Percentiles rank a stretch among this genome's conserved stretches.
These are phyloP conservation scores for Teleiodes luculella DNA, from an alignment of 2,888 invertebrate species.

Conservation along the genomic window DNA sequence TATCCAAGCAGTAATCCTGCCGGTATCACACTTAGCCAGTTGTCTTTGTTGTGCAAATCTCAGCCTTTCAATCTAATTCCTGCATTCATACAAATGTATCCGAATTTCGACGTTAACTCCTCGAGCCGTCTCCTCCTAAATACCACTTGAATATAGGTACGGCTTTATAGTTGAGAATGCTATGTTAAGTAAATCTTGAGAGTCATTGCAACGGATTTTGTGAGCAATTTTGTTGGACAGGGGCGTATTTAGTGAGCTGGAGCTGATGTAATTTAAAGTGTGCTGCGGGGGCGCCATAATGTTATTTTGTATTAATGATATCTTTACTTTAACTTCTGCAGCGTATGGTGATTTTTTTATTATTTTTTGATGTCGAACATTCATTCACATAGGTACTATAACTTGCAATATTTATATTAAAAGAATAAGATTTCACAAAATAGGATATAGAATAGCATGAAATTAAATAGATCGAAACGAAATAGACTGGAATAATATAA, in stretches of 20 bases:
- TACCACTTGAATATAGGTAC: constrained; percentile 13
- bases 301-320: no score
- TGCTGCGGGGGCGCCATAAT: no score
- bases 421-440: no score
- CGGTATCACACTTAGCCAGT: neutral
- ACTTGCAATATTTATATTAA: no score
- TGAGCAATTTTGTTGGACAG: constrained; percentile 17
- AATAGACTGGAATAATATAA: no score
- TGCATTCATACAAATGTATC: neutral
- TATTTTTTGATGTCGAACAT: no score
- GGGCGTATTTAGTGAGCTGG: neutral
- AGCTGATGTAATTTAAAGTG: no score
- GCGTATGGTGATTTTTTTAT: no score
- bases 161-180: constrained; percentile 20
- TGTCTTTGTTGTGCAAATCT: neutral
- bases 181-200: constrained; percentile 26
- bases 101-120: neutral
- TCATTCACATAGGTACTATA: no score
- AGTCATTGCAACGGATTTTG: constrained; percentile 46
- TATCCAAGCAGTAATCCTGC: neutral
- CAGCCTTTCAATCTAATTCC: neutral
- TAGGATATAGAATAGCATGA: no score
- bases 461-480: no score
- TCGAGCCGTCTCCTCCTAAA: constrained; percentile 14
- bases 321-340: no score